These are phyloP conservation scores for Ellobius talpinus DNA, from an alignment of 2,113 vertebrate genomes.

Conservation along the genomic window DNA sequence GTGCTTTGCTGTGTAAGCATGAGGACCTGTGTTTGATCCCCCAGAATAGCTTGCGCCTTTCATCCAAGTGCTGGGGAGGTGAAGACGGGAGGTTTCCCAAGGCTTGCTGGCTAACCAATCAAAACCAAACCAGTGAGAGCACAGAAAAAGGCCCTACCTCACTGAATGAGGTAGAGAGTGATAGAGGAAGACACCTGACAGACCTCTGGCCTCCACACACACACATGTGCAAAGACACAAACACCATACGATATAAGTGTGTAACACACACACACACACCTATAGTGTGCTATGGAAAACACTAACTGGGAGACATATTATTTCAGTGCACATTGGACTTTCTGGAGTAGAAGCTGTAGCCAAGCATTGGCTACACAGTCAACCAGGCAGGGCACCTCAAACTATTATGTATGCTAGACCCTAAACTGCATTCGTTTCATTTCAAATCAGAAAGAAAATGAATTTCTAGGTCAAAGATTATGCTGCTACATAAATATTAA, in stretches of 20 bases:
- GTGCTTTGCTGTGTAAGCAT: background rate
- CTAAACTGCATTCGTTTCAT: background rate
- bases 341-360: background rate
- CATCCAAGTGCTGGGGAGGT: background rate
- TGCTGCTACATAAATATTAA: background rate
- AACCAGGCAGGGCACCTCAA: background rate
- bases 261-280: background rate
- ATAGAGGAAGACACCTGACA: too few relatives aligned
- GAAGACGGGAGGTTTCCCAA: background rate
- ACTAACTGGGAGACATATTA: background rate
- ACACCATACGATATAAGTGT: background rate
- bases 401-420: background rate
- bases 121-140: background rate
- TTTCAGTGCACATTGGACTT: background rate
- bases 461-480: slow-evolving; percentile 27
- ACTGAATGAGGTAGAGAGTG: background rate
- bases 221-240: background rate
- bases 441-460: slow-evolving; percentile 32
- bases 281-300: background rate
- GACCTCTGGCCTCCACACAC: background rate
- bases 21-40: too few relatives aligned
- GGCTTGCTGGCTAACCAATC: background rate
- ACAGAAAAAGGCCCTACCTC: background rate
- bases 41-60: background rate
- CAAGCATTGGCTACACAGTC: background rate